Conservation (phyloP, 2,113 vertebrate species). For the Istiophorus platypterus region DNA sequence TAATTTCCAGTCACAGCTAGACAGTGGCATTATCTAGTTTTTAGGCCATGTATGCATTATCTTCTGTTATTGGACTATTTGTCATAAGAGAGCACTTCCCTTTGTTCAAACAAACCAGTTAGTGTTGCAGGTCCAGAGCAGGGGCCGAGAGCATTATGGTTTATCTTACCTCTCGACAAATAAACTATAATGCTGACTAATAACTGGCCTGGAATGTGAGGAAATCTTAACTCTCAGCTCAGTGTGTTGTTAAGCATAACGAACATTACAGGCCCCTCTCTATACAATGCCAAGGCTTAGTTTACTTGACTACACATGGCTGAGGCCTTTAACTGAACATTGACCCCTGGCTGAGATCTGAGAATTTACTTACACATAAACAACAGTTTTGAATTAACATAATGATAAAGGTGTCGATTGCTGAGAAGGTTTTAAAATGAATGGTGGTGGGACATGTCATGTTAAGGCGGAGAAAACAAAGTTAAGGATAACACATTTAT, state of each 20-base stretch:
- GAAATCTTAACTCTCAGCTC: constrained; percentile 78
- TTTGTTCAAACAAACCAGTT: constrained; percentile 93
- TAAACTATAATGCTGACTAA: constrained; percentile 96
- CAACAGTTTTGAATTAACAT: constrained; percentile 54
- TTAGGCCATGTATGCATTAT: constrained; percentile 79
- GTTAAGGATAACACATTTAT: too few species aligned
- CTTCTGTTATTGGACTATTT: constrained; percentile 90
- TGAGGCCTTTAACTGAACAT: constrained; percentile 68
- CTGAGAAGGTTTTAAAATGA: constrained; percentile 41
- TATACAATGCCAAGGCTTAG: constrained; percentile 71
- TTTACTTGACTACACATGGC: constrained; percentile 80
- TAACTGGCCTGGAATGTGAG: constrained; percentile 91
- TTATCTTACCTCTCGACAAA: constrained; percentile 94
- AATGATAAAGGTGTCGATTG: constrained; percentile 29
- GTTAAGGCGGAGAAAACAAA: background rate
- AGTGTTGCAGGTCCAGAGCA: constrained; percentile 80
- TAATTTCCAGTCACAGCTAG: constrained; percentile 50
- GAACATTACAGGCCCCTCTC: constrained; percentile 79
- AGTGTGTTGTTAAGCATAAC: constrained; percentile 85
- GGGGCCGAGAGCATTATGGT: constrained; percentile 85
- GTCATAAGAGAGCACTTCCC: constrained; percentile 88
- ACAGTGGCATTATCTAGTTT: constrained; percentile 79
- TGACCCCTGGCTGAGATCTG: constrained; percentile 67
- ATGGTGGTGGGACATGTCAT: constrained; percentile 17
- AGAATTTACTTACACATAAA: constrained; percentile 61